Base-by-base conservation (phyloP, 2,888 invertebrate species). In the Furcula furcula region DNA sequence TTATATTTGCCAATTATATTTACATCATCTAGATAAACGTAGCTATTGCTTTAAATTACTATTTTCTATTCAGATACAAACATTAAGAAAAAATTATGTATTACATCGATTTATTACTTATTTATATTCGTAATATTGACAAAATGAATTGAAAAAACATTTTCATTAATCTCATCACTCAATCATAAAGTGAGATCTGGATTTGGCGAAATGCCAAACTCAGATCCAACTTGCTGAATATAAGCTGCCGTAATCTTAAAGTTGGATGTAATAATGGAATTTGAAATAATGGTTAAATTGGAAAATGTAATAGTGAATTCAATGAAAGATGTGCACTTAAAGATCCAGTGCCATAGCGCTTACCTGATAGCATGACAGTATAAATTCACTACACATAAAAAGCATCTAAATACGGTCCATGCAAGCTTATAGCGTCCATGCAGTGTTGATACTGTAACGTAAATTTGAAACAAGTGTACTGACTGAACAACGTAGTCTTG, bases 331-430 rank as follows among this genome's bases (percentile, higher is more conserved):
- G 37, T 29, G 26, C 26, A 36, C 46, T 38, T 7, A 37, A 46
- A 42, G 37, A 64, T 63, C 62, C 56, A 55, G 65, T 71, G 67
- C 75, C 71, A 72, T 63, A 48, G 25, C 34, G 45, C 44, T 54
- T 42, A 51, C 40, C 50, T 49, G 34, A 25, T 41, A 47, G 45
- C 29, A 45, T 49, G 58, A 59, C 64, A 47, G 48, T 65, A 63
- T n/a, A 59, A 46, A 44, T 48, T 46, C 34, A 57, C 85, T 87
- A 87, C 85, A 87, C 87, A 87, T 87, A 87, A 87, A 87, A 87
- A 87, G 87, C 87, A 22, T 65, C 46, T 71, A 69, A 71, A 69
- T 73, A 76, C 61, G 54, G 65, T 63, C n/a, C 87, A 87, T 87
- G 87, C 87, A 84, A 85, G 82, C 85, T 49, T 70, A 55, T 67